Conservation (phyloP, 2,888 invertebrate genomes). For the Diaprepes abbreviatus region DNA sequence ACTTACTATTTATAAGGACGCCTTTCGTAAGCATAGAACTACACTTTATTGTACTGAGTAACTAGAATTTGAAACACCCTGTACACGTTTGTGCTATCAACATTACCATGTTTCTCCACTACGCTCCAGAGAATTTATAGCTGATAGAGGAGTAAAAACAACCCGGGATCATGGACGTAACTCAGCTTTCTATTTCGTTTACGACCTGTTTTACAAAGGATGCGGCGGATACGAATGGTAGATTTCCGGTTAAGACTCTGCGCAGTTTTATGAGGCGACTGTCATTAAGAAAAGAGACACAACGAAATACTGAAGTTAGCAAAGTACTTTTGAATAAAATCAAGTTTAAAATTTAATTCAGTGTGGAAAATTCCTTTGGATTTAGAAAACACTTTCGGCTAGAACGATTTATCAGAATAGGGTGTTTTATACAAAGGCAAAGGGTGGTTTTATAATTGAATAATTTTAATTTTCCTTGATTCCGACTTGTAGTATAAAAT, state of each 20-base stretch:
- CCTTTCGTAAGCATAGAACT: too few relatives aligned
- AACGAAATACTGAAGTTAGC: constrained; percentile 13
- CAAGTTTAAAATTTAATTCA: constrained; percentile 7
- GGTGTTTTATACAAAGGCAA: neutral
- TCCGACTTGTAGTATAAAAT: too few relatives aligned
- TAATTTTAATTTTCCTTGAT: too few relatives aligned
- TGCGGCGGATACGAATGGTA: constrained; percentile 29
- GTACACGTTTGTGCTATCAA: constrained; percentile 5
- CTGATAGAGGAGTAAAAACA: constrained; percentile 30
- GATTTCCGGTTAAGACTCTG: constrained; percentile 28
- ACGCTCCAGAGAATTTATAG: constrained; percentile 29
- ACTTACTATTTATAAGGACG: too few relatives aligned
- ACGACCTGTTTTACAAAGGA: constrained; percentile 34
- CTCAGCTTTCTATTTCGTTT: constrained; percentile 31
- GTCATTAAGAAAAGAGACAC: constrained; percentile 20
- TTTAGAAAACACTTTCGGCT: neutral
- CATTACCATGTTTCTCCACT: constrained; percentile 22
- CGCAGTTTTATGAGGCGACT: constrained; percentile 31
- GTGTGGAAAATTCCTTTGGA: neutral
- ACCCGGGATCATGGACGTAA: constrained; percentile 25
- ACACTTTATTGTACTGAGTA: too few relatives aligned
- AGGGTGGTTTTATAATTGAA: neutral
- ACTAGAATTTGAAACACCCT: neutral
- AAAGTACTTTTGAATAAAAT: constrained; percentile 9
- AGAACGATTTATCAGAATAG: neutral